Base-by-base conservation (phyloP, 2,888 invertebrate genomes). In the Caenorhabditis sulstoni region DNA sequence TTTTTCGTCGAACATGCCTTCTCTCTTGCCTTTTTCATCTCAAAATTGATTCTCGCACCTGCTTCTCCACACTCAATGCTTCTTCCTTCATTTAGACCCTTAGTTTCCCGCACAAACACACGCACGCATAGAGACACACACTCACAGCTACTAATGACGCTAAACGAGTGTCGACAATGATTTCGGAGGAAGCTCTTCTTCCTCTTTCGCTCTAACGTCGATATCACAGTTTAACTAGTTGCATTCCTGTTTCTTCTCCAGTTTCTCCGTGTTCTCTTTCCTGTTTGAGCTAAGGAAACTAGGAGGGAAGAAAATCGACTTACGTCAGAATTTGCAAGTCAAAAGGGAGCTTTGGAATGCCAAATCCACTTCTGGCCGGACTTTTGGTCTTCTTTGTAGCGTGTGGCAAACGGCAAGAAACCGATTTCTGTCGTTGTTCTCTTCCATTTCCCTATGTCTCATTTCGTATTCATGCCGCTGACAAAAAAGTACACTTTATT, bases 251-350 rank as follows among this genome's bases (percentile, higher is more conserved):
- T 41, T 41, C 14, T 4, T 41, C 41, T 41, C 11, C n/a, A n/a
- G 41, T 29, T 29, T 3, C 29, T 50, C 4, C 29, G 52, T 52
- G 14, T 50, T 11, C 18, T 8, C 1, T 37, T 37, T 29, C 29
- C 29, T 52, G 39, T 35, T 35, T 2, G 55, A 55, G 29, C 11
- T 37, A 55, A 55, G 18, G 4, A 22, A 22, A 22, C 20, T 41
- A 18, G 39, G 16, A 45, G 23, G 22, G 9, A 23, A 58, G 53
- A 39, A 58, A 39, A 39, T 45, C 14, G 29, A 65, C 23, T 16
- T 64, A 37, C 71, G 71, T 62, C 62, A 62, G 39, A 45, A 53
- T 61, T 62, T 71, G 71, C 71, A 71, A 71, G 37, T 71, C 71
- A 71, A 71, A 61, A 53, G 45, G 12, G 58, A 37, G 50, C 50